Base-by-base conservation (phyloP, 1,140 invertebrate genomes). In the Polypedilum vanderplanki region DNA sequence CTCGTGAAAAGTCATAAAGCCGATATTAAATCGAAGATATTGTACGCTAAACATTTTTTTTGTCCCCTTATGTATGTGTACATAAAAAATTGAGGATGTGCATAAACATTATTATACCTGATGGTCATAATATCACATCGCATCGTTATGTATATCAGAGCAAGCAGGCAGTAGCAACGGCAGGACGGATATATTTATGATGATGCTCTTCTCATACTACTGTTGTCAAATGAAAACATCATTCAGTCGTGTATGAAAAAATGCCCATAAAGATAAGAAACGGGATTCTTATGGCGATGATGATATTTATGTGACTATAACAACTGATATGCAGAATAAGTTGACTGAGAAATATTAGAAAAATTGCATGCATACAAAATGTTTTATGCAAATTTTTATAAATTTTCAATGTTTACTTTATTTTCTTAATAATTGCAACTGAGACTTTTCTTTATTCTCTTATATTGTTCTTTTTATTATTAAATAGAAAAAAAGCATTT, bases 181-280 rank as follows among this genome's bases (percentile, higher is more conserved):
- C 12, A n/a, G 46, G 46, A 57, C n/a, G 46, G 41, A 33, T 57
- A 57, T 57, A 57, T 57, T 57, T 57, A 57, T 57, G 46, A 57
- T 57, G 46, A 57, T 57, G 46, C 15, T n/a, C 46, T 10, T 46
- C 46, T 57, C n/a, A n/a, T 57, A 15, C 12, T 57, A 12, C 24
- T 33, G 24, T 5, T 33, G 24, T 33, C 24, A 33, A 33, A 33
- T 33, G 24, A 33, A 33, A 33, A 33, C 24, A 33, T 33, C 24
- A 33, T 33, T 33, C 24, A 33, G 5, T 33, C 24, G 24, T 33
- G 24, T 33, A 33, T 33, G 24, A 33, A 33, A 33, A 33, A 33
- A 33, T 33, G 46, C 12, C 12, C 46, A 57, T 57, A 57, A 57
- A 57, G 46, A 57, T 57, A 57, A 57, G 46, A n/a, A 15, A 4